Evolutionary conservation across 37 sponge, comb jelly and placozoan genomes (phyloP).

Genomic region (Oopsacas minuta): DNA sequence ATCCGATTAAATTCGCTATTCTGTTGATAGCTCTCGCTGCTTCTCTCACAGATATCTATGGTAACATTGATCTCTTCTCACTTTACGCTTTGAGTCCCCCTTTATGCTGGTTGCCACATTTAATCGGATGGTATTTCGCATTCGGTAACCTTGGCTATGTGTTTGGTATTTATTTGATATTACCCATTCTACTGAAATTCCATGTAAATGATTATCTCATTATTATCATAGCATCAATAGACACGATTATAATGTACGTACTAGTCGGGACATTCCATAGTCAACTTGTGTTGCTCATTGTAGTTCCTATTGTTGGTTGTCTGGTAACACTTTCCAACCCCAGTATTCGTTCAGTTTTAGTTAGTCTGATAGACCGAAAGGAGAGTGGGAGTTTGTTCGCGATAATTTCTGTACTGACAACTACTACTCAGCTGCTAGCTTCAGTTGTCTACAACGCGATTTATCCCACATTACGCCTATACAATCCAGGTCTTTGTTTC

Average conservation of each 20-base stretch:
- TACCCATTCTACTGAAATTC: neutral
- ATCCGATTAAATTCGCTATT: neutral
- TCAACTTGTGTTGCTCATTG: neutral
- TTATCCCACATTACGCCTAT: neutral
- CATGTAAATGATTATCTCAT: neutral
- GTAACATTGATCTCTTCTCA: neutral
- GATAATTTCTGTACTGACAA: neutral
- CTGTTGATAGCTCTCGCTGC: neutral
- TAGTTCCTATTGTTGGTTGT: neutral
- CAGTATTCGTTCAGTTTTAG: neutral
- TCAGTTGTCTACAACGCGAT: neutral
- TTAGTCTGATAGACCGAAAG: neutral
- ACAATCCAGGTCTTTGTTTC: neutral
- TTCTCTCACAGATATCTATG: neutral
- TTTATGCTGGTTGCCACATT: neutral
- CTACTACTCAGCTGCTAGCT: neutral
- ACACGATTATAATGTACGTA: neutral
- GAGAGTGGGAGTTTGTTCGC: slow-evolving; percentile 4
- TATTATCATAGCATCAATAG: neutral
- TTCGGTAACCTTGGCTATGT: neutral
- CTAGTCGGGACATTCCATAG: slow-evolving; percentile 1
- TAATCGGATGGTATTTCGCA: slow-evolving; percentile 14
- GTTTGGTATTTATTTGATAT: neutral
- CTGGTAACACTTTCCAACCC: neutral
- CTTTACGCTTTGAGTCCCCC: neutral